Percentiles rank a stretch among this genome's conserved stretches.
Conservation (phyloP, 1,140 invertebrate species). For the Drosophila bipectinata region DNA sequence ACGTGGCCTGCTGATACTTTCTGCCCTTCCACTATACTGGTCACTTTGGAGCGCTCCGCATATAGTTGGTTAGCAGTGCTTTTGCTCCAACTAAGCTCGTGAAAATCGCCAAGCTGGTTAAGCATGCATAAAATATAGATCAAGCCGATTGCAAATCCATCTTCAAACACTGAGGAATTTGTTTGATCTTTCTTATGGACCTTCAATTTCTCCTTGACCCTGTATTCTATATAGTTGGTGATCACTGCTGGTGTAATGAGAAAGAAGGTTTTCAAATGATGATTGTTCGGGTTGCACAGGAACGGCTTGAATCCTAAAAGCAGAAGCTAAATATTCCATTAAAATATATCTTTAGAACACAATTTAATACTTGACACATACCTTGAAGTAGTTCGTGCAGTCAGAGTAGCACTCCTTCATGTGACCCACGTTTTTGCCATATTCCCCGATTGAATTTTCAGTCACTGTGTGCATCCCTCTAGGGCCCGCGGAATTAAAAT, state of each 20-base stretch:
- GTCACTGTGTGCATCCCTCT: constrained; percentile 61
- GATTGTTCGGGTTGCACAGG: constrained; percentile 93
- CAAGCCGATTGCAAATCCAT: constrained; percentile 98
- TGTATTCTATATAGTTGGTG: constrained; percentile 97
- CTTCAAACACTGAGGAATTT: constrained; percentile 95
- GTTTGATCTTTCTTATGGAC: constrained; percentile 90
- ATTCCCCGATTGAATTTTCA: constrained; percentile 74
- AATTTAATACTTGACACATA: constrained; percentile 51
- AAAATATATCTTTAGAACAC: background rate
- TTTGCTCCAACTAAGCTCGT: constrained; percentile 98
- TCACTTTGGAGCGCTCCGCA: constrained; percentile 86
- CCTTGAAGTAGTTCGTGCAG: constrained; percentile 97
- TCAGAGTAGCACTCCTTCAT: constrained; percentile 95
- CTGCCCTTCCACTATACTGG: constrained; percentile 84
- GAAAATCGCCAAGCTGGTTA: constrained; percentile 92
- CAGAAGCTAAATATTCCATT: constrained; percentile 86
- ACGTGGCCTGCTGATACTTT: constrained; percentile 52
- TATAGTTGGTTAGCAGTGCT: constrained; percentile 91
- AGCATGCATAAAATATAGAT: constrained; percentile 90
- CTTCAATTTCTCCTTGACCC: constrained; percentile 96
- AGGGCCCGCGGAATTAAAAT: constrained; percentile 85
- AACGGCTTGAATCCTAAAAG: constrained; percentile 96
- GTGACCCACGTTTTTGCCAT: constrained; percentile 82
- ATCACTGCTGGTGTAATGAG: constrained; percentile 97
- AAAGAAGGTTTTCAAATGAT: constrained; percentile 97